Evolutionary conservation across 2,113 vertebrate genomes (phyloP).

Genomic region (Carollia perspicillata): DNA sequence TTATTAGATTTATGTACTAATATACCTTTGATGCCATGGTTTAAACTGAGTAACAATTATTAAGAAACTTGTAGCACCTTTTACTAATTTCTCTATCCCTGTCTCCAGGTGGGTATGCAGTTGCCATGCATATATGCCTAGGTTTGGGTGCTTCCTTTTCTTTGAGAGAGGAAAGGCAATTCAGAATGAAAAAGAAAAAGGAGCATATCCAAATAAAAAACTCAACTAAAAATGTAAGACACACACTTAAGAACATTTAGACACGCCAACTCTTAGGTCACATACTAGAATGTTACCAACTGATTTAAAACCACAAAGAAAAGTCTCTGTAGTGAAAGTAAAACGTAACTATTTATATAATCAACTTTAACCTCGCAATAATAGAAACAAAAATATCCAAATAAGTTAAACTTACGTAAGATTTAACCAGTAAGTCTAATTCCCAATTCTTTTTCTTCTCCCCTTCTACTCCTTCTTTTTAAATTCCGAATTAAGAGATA

Average conservation of each 20-base stretch:
- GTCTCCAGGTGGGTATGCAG: not conserved
- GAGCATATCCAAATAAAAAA: not conserved
- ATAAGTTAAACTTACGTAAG: conserved; percentile 33
- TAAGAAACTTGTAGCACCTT: not conserved
- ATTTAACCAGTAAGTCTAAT: conserved; percentile 23
- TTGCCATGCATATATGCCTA: not conserved
- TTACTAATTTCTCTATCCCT: not conserved
- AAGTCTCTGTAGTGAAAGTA: conserved; percentile 24
- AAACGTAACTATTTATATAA: conserved; percentile 1
- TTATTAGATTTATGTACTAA: not conserved
- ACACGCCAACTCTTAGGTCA: not conserved
- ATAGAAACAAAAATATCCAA: not conserved
- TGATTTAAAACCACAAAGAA: conserved; percentile 16
- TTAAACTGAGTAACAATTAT: conserved; percentile 23
- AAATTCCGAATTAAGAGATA: conserved; percentile 35
- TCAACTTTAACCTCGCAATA: conserved; percentile 4
- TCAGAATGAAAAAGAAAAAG: not conserved
- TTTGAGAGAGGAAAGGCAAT: conserved; percentile 13
- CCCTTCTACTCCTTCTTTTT: not conserved
- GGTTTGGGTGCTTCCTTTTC: not conserved
- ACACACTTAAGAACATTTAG: conserved; percentile 10
- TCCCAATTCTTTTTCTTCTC: not conserved
- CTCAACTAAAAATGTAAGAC: conserved; percentile 27
- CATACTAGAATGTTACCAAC: not conserved
- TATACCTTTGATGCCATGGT: not conserved